These are phyloP conservation scores for Lindbergichthys nudifrons DNA, from an alignment of 2,797 vertebrate species.

Conservation along the genomic window DNA sequence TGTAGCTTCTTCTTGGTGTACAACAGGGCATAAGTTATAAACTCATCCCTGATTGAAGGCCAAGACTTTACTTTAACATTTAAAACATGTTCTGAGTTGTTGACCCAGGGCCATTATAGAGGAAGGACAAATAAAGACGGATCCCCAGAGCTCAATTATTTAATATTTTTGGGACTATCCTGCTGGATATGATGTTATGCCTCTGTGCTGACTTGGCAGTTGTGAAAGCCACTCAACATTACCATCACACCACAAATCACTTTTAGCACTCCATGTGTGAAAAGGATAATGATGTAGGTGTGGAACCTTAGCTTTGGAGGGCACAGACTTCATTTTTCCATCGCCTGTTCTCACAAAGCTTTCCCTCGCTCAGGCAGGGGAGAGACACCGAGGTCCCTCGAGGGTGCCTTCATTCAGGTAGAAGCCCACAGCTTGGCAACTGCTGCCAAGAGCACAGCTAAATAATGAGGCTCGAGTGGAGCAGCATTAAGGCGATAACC, in stretches of 20 bases:
- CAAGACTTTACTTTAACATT: background rate
- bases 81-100: background rate
- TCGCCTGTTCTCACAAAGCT: slow-evolving; percentile 23
- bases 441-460: slow-evolving; percentile 44
- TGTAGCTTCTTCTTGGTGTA: background rate
- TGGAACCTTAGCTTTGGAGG: slow-evolving; percentile 22
- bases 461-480: slow-evolving; percentile 53
- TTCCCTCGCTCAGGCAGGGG: background rate
- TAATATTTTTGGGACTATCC: slow-evolving; percentile 34
- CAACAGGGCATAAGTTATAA: too few species aligned
- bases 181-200: slow-evolving; percentile 13
- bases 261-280: slow-evolving; percentile 35
- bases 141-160: slow-evolving; percentile 61
- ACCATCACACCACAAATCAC: background rate
- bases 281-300: slow-evolving; percentile 29
- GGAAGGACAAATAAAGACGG: background rate
- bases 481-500: slow-evolving; percentile 53
- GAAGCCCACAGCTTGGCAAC: slow-evolving; percentile 36
- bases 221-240: background rate
- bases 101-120: background rate
- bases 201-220: slow-evolving; percentile 13
- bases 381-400: slow-evolving; percentile 24
- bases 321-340: slow-evolving; percentile 17
- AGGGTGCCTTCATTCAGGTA: slow-evolving; percentile 51
- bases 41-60: too few species aligned